Evolutionary conservation across 2,113 vertebrate species (phyloP), one percentile per base, ranked within the genome.

Genomic region (Manacus vitellinus): DNA sequence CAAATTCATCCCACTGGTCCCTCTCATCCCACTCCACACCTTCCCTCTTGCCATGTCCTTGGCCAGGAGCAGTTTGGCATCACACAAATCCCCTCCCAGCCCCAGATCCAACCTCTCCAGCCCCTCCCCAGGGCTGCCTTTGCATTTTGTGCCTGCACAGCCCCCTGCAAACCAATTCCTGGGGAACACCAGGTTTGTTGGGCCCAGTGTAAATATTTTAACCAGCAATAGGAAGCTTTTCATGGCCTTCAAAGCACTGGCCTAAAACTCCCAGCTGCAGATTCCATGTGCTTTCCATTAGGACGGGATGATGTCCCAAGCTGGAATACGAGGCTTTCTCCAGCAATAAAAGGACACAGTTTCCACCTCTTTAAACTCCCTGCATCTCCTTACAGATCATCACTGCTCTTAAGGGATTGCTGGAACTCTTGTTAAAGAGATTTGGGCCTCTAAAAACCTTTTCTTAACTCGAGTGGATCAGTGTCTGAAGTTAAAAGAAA

Each of bases 171-270:
- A 85, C 14, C 77, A 46, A 67, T 77, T 92, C 44, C 43, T 35
- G 2, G 9, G 28, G 51, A 83, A 65, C 70, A 92, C 52, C 20
- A 54, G 16, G 35, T 31, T 62, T 76, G 79, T 47, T 92, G 80
- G 80, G 43, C 94, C 90, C 85, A 44, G 35, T 46, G 90, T 59
- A 93, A 96, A 95, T 85, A 93, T 68, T 96, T 73, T 33, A 87
- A 95, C 96, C 61, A 65, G 49, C 15, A 91, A 95, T 22, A 56
- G 92, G 91, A 96, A 92, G 37, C 21, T 97, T 97, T 96, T 94
- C 91, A 67, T 55, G 72, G 85, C 74, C 96, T 93, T 97, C 95
- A 96, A 97, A 97, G 89, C n/a, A 75, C 46, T 59, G 81, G 83
- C 49, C 76, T 92, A 43, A 96, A 92, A 31, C 75, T 62, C 80